These are phyloP conservation scores for Meloidogyne hapla DNA, from an alignment of 1,140 invertebrate genomes.

Conservation along the genomic window DNA sequence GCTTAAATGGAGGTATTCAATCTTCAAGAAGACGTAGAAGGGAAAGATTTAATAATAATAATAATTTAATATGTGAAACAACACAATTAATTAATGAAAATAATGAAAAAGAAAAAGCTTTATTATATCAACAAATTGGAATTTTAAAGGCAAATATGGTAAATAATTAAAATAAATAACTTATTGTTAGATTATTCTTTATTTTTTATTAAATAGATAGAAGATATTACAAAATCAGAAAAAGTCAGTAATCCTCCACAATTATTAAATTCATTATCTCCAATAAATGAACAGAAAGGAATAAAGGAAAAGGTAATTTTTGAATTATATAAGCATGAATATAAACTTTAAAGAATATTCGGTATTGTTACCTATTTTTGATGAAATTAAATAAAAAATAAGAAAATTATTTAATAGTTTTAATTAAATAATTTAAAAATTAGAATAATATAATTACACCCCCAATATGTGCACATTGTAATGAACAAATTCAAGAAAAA, in stretches of 20 bases:
- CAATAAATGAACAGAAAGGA: neutral
- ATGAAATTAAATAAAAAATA: no score
- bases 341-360: no score
- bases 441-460: neutral
- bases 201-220: neutral
- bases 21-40: neutral
- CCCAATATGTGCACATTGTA: neutral
- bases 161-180: neutral
- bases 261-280: neutral
- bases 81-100: neutral
- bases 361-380: no score
- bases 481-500: slow-evolving; percentile 1
- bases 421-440: neutral
- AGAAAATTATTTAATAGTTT: no score
- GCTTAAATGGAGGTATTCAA: neutral
- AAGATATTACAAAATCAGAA: neutral
- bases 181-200: neutral
- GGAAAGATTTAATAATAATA: neutral
- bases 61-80: neutral
- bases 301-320: neutral
- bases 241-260: no score
- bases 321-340: no score
- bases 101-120: neutral
- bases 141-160: neutral
- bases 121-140: neutral